These are phyloP conservation scores for Aradophagus sp. DNA, from an alignment of 1,140 invertebrate species.

Conservation along the genomic window DNA sequence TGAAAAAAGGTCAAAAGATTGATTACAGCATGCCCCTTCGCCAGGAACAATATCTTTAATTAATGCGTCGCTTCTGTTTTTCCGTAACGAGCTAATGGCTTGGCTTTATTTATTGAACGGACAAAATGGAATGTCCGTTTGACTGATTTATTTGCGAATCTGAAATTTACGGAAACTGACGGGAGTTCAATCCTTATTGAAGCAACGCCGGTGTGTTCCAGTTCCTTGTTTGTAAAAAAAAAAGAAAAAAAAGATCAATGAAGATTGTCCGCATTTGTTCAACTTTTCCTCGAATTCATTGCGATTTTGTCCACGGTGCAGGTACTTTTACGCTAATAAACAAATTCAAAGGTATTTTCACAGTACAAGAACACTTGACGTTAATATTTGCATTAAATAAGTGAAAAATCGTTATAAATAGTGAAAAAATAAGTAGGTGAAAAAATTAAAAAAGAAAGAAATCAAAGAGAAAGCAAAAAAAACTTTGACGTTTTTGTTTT, in stretches of 20 bases:
- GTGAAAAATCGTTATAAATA: no score
- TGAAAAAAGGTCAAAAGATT: conserved; percentile 46
- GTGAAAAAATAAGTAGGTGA: no score
- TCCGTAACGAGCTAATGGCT: conserved; percentile 11
- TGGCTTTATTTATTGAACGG: conserved; percentile 21
- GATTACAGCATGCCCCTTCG: conserved; percentile 41
- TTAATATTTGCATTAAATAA: no score
- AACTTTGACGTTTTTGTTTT: no score
- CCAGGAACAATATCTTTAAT: conserved; percentile 31
- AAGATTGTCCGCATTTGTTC: no score
- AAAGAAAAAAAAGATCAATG: background rate
- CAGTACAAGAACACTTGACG: no score
- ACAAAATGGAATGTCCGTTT: conserved; percentile 6
- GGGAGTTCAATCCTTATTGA: conserved; percentile 9
- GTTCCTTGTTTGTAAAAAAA: conserved; percentile 14
- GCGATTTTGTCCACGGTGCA: no score
- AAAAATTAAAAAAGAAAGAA: no score
- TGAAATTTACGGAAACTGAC: conserved; percentile 16
- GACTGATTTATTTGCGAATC: conserved; percentile 21
- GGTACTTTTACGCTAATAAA: no score
- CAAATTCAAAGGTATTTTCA: no score
- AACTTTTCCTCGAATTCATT: no score
- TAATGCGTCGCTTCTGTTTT: conserved; percentile 21
- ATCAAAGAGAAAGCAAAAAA: no score
- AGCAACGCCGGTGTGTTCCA: conserved; percentile 8